A percentile compares a stretch with the other conserved stretches of the same genome.
phyloP scores from a whole-genome alignment of 1,140 invertebrate species.

The Saccostrea glomerata region DNA sequence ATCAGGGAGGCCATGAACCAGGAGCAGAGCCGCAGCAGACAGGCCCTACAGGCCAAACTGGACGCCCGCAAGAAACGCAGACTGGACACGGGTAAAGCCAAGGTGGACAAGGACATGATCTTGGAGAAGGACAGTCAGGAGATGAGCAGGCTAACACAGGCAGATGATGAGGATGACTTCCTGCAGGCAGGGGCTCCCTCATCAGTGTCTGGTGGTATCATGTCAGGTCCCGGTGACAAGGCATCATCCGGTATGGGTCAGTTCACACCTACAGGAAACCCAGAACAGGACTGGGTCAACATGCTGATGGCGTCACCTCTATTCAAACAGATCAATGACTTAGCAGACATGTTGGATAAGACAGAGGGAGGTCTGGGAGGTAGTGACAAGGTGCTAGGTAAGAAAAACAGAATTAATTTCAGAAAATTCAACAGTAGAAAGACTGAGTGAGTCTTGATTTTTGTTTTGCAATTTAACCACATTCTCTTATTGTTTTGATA shows the following conservation, averaged over 20 bases:
- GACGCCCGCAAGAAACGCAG: slow-evolving; percentile 70
- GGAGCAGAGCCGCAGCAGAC: slow-evolving; percentile 56
- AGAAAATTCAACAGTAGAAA: no score
- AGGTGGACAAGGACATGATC: slow-evolving; percentile 68
- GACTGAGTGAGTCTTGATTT: no score
- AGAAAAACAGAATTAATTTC: background rate
- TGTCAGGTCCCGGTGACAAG: slow-evolving; percentile 21
- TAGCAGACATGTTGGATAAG: slow-evolving; percentile 73
- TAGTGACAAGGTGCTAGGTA: slow-evolving; percentile 49
- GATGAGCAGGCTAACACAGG: slow-evolving; percentile 56
- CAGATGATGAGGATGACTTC: slow-evolving; percentile 5
- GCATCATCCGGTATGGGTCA: slow-evolving; percentile 40
- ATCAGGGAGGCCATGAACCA: slow-evolving; percentile 63
- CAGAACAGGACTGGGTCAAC: slow-evolving; percentile 75
- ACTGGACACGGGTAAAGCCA: slow-evolving; percentile 65
- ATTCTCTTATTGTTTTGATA: slow-evolving; percentile 43
- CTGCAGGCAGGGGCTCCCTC: slow-evolving; percentile 16
- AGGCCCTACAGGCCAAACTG: slow-evolving; percentile 68
- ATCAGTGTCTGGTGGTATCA: slow-evolving; percentile 33
- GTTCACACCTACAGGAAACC: slow-evolving; percentile 65
- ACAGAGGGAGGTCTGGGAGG: slow-evolving; percentile 45
- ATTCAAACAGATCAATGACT: slow-evolving; percentile 77
- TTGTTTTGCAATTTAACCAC: no score
- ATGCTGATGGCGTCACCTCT: slow-evolving; percentile 76
- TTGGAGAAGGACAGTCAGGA: slow-evolving; percentile 55